Evolutionary conservation across 2,888 invertebrate genomes (phyloP).

Genomic region (Oligia strigilis): DNA sequence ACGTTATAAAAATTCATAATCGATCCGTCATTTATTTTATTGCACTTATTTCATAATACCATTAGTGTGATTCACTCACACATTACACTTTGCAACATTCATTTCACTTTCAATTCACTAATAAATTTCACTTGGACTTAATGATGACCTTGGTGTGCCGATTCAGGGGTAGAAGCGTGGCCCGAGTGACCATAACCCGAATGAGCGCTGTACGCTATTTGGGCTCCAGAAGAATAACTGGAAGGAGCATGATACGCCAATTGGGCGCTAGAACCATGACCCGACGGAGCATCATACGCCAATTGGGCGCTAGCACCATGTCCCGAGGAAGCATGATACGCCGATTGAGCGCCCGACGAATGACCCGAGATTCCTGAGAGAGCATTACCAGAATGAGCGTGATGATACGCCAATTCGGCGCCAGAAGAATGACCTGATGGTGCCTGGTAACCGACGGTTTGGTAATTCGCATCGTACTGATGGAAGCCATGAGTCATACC

Average conservation of each 20-base stretch:
- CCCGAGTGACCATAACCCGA: constrained; percentile 30
- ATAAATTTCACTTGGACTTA: not conserved
- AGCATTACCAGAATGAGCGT: constrained; percentile 41
- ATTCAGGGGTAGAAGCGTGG: constrained; percentile 12
- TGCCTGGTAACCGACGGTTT: constrained; percentile 27
- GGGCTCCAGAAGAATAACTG: constrained; percentile 18
- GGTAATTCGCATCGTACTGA: constrained; percentile 43
- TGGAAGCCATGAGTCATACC: constrained; percentile 28
- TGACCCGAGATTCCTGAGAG: constrained; percentile 34
- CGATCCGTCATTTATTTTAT: constrained; percentile 12
- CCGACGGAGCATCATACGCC: not conserved
- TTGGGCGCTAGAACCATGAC: constrained; percentile 2
- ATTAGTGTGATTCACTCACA: not conserved
- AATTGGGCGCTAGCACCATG: not conserved
- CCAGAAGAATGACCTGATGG: constrained; percentile 31
- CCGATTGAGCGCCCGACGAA: not conserved
- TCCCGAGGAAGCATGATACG: not conserved
- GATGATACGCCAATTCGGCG: constrained; percentile 21
- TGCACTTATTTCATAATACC: not conserved
- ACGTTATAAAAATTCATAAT: not conserved
- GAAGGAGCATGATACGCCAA: constrained; percentile 25
- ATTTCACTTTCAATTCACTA: not conserved
- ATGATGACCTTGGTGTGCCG: constrained; percentile 19
- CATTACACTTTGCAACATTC: constrained; percentile 12
- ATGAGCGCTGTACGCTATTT: constrained; percentile 4